A percentile compares a stretch with the other conserved stretches of the same genome.
Conservation (phyloP, 2,797 vertebrate species). For the Chromobotia macracanthus region DNA sequence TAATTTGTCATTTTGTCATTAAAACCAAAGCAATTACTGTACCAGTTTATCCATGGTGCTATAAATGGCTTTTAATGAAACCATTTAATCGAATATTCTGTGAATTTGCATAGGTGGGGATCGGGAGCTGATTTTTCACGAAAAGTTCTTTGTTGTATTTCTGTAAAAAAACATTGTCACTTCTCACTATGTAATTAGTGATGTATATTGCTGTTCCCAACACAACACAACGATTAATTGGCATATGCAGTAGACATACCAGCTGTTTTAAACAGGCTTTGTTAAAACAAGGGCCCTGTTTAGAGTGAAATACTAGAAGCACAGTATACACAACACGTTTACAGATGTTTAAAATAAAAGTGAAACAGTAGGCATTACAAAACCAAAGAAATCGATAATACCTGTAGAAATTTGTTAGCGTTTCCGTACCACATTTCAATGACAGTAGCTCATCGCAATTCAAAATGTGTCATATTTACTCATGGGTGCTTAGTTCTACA, state of each 20-base stretch:
- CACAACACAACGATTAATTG: constrained; percentile 55
- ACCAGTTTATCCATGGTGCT: background rate
- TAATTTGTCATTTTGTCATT: background rate
- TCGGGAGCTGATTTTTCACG: background rate
- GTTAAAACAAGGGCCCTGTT: constrained; percentile 10
- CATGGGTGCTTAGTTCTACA: too few relatives aligned
- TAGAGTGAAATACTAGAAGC: too few relatives aligned
- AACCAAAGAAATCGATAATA: too few relatives aligned
- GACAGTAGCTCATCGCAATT: too few relatives aligned
- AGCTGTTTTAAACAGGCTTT: constrained; percentile 36
- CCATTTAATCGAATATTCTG: background rate
- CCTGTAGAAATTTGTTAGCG: too few relatives aligned
- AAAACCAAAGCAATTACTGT: background rate
- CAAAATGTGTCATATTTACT: too few relatives aligned
- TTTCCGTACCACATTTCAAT: too few relatives aligned
- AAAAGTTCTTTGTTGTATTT: background rate
- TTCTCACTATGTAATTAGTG: background rate
- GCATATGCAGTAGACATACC: constrained; percentile 29
- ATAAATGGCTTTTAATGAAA: background rate
- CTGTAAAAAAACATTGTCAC: background rate
- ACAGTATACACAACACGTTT: too few relatives aligned
- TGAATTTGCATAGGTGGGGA: background rate
- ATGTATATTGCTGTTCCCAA: too few relatives aligned
- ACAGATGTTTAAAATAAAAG: too few relatives aligned
- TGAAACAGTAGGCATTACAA: too few relatives aligned